These are phyloP conservation scores for Plutella xylostella DNA, from an alignment of 2,888 invertebrate species.

Conservation along the genomic window DNA sequence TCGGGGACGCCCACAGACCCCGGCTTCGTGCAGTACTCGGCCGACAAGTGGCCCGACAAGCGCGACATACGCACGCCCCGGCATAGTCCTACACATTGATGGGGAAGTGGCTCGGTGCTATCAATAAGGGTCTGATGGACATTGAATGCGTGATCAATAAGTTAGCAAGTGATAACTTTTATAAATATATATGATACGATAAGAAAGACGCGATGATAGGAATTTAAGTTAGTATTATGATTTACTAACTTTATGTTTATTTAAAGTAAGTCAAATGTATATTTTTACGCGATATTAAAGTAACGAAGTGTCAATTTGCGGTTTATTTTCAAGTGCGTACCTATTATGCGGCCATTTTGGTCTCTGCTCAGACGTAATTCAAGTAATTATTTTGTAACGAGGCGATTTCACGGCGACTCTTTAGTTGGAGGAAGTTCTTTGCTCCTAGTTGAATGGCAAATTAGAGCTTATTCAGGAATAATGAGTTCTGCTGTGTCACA, in stretches of 20 bases:
- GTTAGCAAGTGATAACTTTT: too few species aligned
- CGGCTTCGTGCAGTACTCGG: slow-evolving; percentile 79
- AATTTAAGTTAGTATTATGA: too few species aligned
- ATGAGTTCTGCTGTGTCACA: slow-evolving; percentile 26
- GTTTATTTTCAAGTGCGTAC: too few species aligned
- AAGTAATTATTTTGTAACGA: too few species aligned
- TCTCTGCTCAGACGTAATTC: too few species aligned
- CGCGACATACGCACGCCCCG: slow-evolving; percentile 68
- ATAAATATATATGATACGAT: too few species aligned
- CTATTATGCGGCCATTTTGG: too few species aligned
- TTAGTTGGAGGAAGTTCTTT: slow-evolving; percentile 49
- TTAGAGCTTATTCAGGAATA: slow-evolving; percentile 60
- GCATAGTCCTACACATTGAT: slow-evolving; percentile 57
- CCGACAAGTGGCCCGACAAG: slow-evolving; percentile 74
- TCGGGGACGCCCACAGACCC: slow-evolving; percentile 79
- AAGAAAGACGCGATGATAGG: too few species aligned
- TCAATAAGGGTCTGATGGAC: neutral
- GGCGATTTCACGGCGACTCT: slow-evolving; percentile 28
- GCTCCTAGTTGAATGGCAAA: slow-evolving; percentile 44
- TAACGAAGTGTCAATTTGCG: too few species aligned
- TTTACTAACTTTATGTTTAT: too few species aligned
- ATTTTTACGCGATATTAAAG: too few species aligned
- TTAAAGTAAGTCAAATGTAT: too few species aligned
- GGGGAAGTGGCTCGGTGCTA: neutral
- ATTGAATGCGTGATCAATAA: neutral